Base-by-base conservation (phyloP, 2,797 vertebrate species). In the Chrysocyon brachyurus region DNA sequence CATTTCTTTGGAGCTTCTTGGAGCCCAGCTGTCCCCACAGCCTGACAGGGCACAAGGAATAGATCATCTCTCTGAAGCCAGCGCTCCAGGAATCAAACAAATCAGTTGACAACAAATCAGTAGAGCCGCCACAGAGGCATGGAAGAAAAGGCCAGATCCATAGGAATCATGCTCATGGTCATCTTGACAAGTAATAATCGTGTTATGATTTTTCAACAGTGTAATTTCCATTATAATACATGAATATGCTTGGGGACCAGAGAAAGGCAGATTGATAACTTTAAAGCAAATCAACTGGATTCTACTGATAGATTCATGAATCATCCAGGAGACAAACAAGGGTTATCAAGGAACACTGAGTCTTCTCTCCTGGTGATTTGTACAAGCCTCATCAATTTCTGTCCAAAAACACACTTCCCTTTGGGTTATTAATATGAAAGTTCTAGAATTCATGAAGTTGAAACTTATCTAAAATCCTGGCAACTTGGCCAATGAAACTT, bases 321-420 rank as follows among this genome's bases (percentile, higher is more conserved):
- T 97, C 77, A 85, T 68, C 46, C 17, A 57, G 72, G 9, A 84
- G 54, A 86, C 54, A 24, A 0, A 40, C 2, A 72, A 79, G 52
- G 1, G 68, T 19, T 66, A 33, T 90, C 21, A 83, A 94, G 85
- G 75, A 93, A 79, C 54, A 57, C 22, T 15, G 57, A 52, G 31
- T 93, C 24, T 31, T 59, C 33, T 78, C 77, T 68, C 72, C 10
- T 81, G 24, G 77, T 78, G 70, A 94, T 66, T 94, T 87, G 84
- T 95, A 95, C 3, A 94, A 96, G 68, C 75, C 31, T 97, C 81
- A 97, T 96, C 77, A 73, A 90, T 49, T 96, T 96, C 72, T 95
- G 59, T 61, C 82, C 75, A 94, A 49, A 75, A 49, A 26, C 12
- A 85, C 82, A 95, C 31, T 95, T 96, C 78, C 36, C 95, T 84